Evolutionary conservation across 1,140 invertebrate species (phyloP).

Genomic region (Matsumurasca onukii): DNA sequence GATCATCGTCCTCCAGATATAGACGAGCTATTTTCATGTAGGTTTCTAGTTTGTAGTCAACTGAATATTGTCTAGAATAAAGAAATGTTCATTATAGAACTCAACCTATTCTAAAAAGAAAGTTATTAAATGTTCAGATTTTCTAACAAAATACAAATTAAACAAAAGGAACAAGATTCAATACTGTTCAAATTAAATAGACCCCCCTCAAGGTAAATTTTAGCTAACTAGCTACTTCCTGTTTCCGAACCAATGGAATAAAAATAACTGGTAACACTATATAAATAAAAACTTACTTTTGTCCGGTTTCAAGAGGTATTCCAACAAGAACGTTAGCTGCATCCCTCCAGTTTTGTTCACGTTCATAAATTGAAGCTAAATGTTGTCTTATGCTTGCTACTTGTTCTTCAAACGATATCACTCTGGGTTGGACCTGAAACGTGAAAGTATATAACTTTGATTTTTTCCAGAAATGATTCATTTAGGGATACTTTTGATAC

Average conservation of each 20-base stretch:
- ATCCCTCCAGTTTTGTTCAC: conserved; percentile 90
- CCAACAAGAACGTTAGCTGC: conserved; percentile 93
- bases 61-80: conserved; percentile 79
- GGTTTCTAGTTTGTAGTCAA: conserved; percentile 96
- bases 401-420: conserved; percentile 98
- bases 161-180: too few species aligned
- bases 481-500: too few species aligned
- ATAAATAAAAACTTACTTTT: conserved; percentile 69
- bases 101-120: not conserved
- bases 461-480: too few species aligned
- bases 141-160: too few species aligned
- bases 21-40: conserved; percentile 97
- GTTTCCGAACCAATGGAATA: not conserved
- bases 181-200: too few species aligned
- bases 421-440: conserved; percentile 83
- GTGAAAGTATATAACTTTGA: conserved; percentile 45
- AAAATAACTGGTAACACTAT: not conserved
- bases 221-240: not conserved
- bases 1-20: conserved; percentile 96
- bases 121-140: too few species aligned
- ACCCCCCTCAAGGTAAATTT: not conserved
- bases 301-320: conserved; percentile 95
- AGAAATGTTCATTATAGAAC: conserved; percentile 11
- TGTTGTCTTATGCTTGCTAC: conserved; percentile 94
- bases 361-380: conserved; percentile 93